Conservation (phyloP, 1,140 invertebrate species). For the Pissodes strobi region DNA sequence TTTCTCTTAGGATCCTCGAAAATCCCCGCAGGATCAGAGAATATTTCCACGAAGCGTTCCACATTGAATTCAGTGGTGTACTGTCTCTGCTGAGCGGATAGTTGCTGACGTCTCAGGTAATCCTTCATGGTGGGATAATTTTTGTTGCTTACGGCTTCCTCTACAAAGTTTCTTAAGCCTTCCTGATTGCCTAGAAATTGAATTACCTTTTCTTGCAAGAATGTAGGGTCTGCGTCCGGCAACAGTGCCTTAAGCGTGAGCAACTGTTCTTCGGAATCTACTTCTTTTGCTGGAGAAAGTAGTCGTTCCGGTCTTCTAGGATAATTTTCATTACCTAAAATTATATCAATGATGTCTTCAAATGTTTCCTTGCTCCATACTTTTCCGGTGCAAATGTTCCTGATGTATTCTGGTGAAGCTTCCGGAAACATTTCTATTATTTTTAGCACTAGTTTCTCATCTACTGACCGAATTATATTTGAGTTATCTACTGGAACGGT, state of each 20-base stretch:
- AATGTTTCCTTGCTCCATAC: not conserved
- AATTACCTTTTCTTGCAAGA: constrained; percentile 52
- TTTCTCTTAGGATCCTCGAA: constrained; percentile 27
- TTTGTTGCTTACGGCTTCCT: constrained; percentile 53
- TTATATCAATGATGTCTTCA: constrained; percentile 20
- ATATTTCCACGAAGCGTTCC: constrained; percentile 57
- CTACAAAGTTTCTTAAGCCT: constrained; percentile 48
- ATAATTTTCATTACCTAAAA: constrained; percentile 22
- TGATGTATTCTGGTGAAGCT: constrained; percentile 30
- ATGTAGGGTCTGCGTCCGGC: constrained; percentile 61
- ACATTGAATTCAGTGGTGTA: constrained; percentile 59
- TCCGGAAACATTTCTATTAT: constrained; percentile 40
- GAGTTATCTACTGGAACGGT: not conserved
- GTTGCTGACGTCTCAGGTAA: constrained; percentile 47
- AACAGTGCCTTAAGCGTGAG: constrained; percentile 51
- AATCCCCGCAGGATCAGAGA: constrained; percentile 21
- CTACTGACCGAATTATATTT: too few relatives aligned
- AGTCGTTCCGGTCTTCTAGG: constrained; percentile 19
- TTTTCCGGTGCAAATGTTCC: constrained; percentile 17
- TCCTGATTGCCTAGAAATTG: constrained; percentile 35
- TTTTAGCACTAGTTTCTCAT: constrained; percentile 26
- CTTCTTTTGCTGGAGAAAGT: constrained; percentile 28
- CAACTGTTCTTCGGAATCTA: constrained; percentile 52
- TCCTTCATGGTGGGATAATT: constrained; percentile 63
- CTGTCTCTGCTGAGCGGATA: constrained; percentile 51